Percentiles rank a stretch among this genome's conserved stretches.
These are phyloP conservation scores for Microplitis deprimator DNA, from an alignment of 2,888 invertebrate genomes.

Conservation along the genomic window DNA sequence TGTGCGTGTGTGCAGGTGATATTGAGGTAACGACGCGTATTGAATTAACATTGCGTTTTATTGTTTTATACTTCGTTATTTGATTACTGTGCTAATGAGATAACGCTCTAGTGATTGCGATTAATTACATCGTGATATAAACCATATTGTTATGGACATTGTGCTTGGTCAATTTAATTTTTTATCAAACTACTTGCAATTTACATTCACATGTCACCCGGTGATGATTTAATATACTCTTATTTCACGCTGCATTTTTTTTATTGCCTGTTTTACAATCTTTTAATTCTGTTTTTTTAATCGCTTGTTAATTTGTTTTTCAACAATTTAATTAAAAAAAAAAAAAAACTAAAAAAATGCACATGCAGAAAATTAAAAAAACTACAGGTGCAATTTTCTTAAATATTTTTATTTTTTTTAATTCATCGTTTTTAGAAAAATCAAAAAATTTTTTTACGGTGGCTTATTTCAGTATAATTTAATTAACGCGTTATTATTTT, in stretches of 20 bases:
- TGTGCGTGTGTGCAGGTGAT: not conserved
- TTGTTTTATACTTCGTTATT: constrained; percentile 15
- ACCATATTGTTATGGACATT: not conserved
- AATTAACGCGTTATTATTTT: too few relatives aligned
- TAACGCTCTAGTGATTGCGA: constrained; percentile 30
- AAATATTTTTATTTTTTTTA: too few relatives aligned
- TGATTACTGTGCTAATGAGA: constrained; percentile 31
- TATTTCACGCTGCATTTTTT: constrained; percentile 14
- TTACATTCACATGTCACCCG: constrained; percentile 28
- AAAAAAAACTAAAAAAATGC: too few relatives aligned
- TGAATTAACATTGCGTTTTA: constrained; percentile 4
- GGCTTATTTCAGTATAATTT: too few relatives aligned
- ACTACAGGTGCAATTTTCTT: too few relatives aligned
- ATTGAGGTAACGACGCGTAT: not conserved
- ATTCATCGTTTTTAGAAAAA: too few relatives aligned
- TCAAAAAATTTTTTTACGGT: too few relatives aligned
- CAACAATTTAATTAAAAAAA: too few relatives aligned
- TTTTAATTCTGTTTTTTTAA: not conserved
- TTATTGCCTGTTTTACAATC: not conserved
- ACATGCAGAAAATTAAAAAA: too few relatives aligned
- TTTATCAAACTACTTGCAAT: constrained; percentile 29
- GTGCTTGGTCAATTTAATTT: constrained; percentile 28
- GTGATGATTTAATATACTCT: constrained; percentile 26
- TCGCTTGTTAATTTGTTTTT: too few relatives aligned
- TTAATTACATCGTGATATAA: constrained; percentile 12